These are phyloP conservation scores for Ochropleura plecta DNA, from an alignment of 2,888 invertebrate species.

Conservation along the genomic window DNA sequence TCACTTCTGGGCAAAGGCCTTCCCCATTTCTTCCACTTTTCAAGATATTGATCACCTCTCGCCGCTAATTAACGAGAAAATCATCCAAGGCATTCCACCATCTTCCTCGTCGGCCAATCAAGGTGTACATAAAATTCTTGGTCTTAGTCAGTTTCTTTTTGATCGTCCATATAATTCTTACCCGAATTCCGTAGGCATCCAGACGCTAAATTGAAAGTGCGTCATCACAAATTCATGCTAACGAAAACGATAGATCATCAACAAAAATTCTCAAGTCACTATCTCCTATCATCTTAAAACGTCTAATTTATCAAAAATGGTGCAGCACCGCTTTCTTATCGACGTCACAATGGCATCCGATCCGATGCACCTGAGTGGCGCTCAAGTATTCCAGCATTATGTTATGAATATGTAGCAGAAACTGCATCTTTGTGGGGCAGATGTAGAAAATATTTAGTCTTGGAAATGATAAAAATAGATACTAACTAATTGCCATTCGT, in stretches of 20 bases:
- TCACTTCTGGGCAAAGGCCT: no score
- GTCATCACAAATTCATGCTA: constrained; percentile 7
- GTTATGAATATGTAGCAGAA: constrained; percentile 60
- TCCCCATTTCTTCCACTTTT: no score
- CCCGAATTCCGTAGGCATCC: neutral
- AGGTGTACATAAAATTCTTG: neutral
- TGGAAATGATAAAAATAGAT: neutral
- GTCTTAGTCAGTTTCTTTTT: neutral
- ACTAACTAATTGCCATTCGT: no score
- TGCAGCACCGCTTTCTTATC: constrained; percentile 59
- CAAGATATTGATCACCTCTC: no score
- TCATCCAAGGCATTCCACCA: no score
- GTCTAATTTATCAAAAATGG: constrained; percentile 54
- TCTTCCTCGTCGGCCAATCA: neutral
- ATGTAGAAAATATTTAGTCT: constrained; percentile 45
- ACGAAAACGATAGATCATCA: constrained; percentile 17
- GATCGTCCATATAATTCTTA: neutral
- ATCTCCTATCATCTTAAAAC: constrained; percentile 23
- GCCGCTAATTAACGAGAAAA: no score
- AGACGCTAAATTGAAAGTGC: neutral
- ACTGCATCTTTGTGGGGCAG: constrained; percentile 45
- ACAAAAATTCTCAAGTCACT: constrained; percentile 34
- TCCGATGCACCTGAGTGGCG: constrained; percentile 61
- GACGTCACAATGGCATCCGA: constrained; percentile 54
- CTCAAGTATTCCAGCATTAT: constrained; percentile 48